Conservation (phyloP, 2,113 vertebrate species). For the Aptenodytes forsteri region DNA sequence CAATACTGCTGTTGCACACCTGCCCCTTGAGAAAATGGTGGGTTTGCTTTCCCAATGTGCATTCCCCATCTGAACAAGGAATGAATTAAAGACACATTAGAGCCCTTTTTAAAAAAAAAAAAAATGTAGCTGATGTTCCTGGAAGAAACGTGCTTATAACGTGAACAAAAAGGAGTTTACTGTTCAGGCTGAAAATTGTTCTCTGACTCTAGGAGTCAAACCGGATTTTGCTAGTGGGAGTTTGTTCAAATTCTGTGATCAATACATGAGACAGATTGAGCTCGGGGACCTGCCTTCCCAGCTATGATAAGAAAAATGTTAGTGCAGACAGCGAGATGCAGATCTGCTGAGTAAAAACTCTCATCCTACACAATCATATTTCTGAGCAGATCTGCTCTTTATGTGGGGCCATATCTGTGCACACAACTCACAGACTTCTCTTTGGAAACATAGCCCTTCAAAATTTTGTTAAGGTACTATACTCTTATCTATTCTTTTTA, state of each 20-base stretch:
- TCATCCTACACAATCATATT: not conserved
- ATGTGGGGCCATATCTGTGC: not conserved
- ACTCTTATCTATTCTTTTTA: not conserved
- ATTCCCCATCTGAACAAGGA: not conserved
- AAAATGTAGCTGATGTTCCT: not conserved
- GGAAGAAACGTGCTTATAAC: not conserved
- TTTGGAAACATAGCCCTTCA: not conserved
- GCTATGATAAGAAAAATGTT: fast-evolving
- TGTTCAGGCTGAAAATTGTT: not conserved
- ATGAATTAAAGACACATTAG: not conserved
- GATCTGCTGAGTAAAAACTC: not conserved
- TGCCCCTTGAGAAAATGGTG: not conserved
- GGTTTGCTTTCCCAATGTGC: not conserved
- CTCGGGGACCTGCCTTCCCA: not conserved
- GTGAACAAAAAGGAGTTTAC: not conserved
- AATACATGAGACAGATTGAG: not conserved
- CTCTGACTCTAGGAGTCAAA: not conserved
- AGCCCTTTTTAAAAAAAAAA: not conserved
- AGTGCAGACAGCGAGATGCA: not conserved
- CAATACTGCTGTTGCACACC: not conserved
- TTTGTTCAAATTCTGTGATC: not conserved
- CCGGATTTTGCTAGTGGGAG: not conserved
- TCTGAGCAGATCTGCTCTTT: not conserved
- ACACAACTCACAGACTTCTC: not conserved
- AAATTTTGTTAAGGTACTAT: not conserved